Conservation (phyloP, 2,888 invertebrate species). For the Ligdia adustata region DNA sequence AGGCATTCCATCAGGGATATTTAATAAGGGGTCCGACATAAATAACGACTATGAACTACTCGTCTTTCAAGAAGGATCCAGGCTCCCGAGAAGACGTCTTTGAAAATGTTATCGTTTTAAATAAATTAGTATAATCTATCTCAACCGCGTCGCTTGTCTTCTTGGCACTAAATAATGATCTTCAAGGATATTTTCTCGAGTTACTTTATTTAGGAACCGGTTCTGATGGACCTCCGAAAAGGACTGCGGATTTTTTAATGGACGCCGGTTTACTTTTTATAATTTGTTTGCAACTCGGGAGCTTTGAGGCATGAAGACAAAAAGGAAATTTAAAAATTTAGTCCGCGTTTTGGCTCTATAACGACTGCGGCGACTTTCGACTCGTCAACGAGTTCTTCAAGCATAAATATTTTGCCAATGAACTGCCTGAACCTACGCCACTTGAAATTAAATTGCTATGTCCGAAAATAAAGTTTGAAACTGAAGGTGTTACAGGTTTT, state of each 20-base stretch:
- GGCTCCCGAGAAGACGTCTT: slow-evolving; percentile 51
- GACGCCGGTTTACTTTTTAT: slow-evolving; percentile 15
- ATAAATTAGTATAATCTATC: slow-evolving; percentile 69
- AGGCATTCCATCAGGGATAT: slow-evolving; percentile 47
- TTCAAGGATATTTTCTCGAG: slow-evolving; percentile 52
- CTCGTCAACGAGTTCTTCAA: neutral
- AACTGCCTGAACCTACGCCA: neutral
- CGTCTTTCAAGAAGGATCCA: slow-evolving; percentile 57
- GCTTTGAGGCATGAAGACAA: neutral
- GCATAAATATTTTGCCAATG: neutral
- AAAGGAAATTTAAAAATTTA: neutral
- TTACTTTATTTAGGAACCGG: slow-evolving; percentile 43
- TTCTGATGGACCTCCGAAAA: slow-evolving; percentile 45
- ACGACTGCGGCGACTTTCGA: too few species aligned
- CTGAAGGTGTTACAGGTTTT: slow-evolving; percentile 8
- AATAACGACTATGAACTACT: slow-evolving; percentile 60
- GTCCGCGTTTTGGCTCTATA: too few species aligned
- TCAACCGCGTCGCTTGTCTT: slow-evolving; percentile 46
- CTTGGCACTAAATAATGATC: slow-evolving; percentile 57
- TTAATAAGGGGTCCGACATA: slow-evolving; percentile 64
- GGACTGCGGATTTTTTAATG: slow-evolving; percentile 22
- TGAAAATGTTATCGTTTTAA: slow-evolving; percentile 64
- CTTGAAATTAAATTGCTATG: slow-evolving; percentile 2
- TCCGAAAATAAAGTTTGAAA: slow-evolving; percentile 42
- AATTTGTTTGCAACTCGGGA: slow-evolving; percentile 13